Evolutionary conservation across 1,140 invertebrate genomes (phyloP), one percentile per base, ranked within the genome.

Genomic region (Saccostrea cuccullata): DNA sequence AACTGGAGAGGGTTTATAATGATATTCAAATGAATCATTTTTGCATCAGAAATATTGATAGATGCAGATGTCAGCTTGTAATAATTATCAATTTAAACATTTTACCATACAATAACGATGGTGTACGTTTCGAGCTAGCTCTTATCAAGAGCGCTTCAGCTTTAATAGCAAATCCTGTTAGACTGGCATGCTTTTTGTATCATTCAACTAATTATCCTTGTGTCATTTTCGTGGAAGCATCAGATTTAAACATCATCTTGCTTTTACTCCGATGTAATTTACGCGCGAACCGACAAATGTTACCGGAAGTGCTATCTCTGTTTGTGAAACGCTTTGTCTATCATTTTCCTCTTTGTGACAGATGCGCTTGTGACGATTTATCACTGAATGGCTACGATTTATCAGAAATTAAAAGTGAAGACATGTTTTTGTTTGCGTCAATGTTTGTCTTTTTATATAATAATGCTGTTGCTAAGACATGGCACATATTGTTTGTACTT

Each of bases 211-310:
- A 77, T 77, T 77, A 77, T 77, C 70, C 70, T 36, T 13, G 70
- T 77, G 70, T 77, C 70, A 77, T 4, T 77, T 77, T 77, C 26
- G 23, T 77, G 70, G 30, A 77, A 30, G 70, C 26, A 77, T 77
- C 70, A 77, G 70, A 77, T 77, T 30, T 77, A 11, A 77, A 77
- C 70, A 77, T 77, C 70, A 77, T 77, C 70, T 77, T 77, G 70
- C 70, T 77, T 77, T 77, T 77, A 77, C 70, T 77, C 13, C 70
- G 70, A 77, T 77, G 70, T 77, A 77, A 77, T 77, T 77, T 77
- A 77, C 23, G 70, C 70, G 70, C 70, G 70, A 77, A 36, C 70
- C 70, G 17, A 77, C 70, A 77, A 77, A 77, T 77, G 70, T 77
- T 77, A 77, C 70, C 70, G 70, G 70, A 77, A 77, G 70, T 77